Percentiles rank a stretch among this genome's conserved stretches.
phyloP scores from a whole-genome alignment of 2,113 vertebrate species.

The Regulus satrapa region DNA sequence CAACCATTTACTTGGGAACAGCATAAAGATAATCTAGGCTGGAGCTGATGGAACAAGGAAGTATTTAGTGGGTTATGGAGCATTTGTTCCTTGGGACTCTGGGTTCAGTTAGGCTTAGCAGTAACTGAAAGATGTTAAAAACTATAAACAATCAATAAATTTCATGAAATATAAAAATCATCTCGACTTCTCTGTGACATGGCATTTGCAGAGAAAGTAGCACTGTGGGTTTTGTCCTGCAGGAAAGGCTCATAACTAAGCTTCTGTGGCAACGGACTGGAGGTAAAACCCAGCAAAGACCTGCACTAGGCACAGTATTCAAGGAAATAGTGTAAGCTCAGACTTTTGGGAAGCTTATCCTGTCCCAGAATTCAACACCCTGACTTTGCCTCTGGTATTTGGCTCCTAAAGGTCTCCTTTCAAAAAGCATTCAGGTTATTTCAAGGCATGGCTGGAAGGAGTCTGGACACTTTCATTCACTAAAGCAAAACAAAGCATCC shows the following conservation, averaged over 20 bases:
- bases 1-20: neutral
- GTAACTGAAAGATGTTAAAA: neutral
- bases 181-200: rapidly evolving
- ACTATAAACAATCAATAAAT: neutral
- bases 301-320: neutral
- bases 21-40: neutral
- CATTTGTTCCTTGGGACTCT: neutral
- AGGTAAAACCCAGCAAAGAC: neutral
- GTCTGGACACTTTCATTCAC: neutral
- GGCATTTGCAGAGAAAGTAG: neutral
- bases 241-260: neutral
- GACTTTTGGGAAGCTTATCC: neutral
- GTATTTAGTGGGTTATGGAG: neutral
- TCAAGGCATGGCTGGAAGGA: neutral
- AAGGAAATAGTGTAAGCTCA: neutral
- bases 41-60: neutral
- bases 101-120: neutral
- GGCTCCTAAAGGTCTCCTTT: neutral
- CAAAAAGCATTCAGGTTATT: neutral
- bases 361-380: neutral
- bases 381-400: neutral
- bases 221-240: neutral
- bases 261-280: neutral
- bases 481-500: neutral
- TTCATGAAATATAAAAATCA: neutral